These are phyloP conservation scores for Phainopepla nitens DNA, from an alignment of 2,113 vertebrate genomes.

Conservation along the genomic window DNA sequence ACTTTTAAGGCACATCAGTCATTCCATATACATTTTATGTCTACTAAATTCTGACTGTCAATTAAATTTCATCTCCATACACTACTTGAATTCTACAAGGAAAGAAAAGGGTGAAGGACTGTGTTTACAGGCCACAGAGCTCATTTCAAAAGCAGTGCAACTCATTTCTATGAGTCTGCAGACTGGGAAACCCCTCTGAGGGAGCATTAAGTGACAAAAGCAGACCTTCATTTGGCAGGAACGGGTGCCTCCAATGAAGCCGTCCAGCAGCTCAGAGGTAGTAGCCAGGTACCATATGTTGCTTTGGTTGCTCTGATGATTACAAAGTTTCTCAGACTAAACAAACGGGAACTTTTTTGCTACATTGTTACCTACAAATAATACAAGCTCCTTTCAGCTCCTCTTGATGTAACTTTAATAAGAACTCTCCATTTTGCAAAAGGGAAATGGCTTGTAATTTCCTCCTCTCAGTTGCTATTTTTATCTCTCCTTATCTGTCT, in stretches of 20 bases:
- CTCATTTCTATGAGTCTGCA: background rate
- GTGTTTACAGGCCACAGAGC: background rate
- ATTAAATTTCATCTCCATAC: background rate
- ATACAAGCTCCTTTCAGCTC: background rate
- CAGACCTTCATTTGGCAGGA: background rate
- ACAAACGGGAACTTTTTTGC: slow-evolving; percentile 24
- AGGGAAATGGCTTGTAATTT: slow-evolving; percentile 44
- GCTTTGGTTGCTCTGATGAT: slow-evolving; percentile 51
- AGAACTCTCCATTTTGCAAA: background rate
- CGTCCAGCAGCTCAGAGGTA: background rate
- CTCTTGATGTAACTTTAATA: background rate
- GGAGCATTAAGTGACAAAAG: background rate
- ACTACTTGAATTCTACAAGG: background rate
- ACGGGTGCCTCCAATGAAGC: background rate
- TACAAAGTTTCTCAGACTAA: slow-evolving; percentile 13
- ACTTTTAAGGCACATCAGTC: slow-evolving; percentile 65
- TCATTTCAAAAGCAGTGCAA: background rate
- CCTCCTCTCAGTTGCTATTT: background rate
- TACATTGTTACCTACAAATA: background rate
- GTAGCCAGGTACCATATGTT: slow-evolving; percentile 23
- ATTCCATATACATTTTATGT: background rate
- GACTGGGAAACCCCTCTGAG: background rate
- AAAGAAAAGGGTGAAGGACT: background rate
- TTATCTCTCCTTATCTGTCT: background rate
- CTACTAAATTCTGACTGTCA: background rate